Evolutionary conservation across 1,140 invertebrate species (phyloP).

Genomic region (Caenorhabditis brenneri): DNA sequence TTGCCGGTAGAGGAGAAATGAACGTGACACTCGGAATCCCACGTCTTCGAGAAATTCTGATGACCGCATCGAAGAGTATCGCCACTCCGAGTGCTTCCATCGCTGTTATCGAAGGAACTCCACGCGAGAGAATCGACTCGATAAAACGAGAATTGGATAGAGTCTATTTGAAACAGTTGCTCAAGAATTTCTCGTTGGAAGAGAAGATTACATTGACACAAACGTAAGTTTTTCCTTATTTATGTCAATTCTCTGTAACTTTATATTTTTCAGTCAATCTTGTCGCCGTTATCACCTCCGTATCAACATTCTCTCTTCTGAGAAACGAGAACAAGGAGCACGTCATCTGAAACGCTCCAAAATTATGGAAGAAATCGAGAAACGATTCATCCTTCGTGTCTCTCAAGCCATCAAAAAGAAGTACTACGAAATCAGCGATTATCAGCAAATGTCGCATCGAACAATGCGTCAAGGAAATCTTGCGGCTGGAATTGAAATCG

Average conservation of each 20-base stretch:
- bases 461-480: conserved; percentile 55
- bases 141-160: conserved; percentile 66
- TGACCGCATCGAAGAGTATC: conserved; percentile 88
- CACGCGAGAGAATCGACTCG: conserved; percentile 77
- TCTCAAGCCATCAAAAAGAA: conserved; percentile 67
- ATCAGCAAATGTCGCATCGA: conserved; percentile 56
- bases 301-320: conserved; percentile 59
- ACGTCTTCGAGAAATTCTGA: conserved; percentile 91
- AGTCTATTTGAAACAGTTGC: conserved; percentile 63
- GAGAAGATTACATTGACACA: conserved; percentile 58
- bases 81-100: conserved; percentile 85
- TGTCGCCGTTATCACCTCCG: conserved; percentile 59
- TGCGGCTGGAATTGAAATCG: conserved; percentile 45
- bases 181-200: conserved; percentile 63
- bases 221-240: not conserved
- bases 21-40: conserved; percentile 95
- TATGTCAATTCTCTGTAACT: not conserved
- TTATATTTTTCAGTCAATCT: conserved; percentile 57
- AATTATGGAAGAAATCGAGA: conserved; percentile 72
- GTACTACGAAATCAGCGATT: conserved; percentile 56
- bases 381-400: conserved; percentile 71
- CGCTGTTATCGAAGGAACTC: conserved; percentile 53
- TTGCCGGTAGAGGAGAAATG: conserved; percentile 98
- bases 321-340: conserved; percentile 58
- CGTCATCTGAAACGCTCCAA: conserved; percentile 56